phyloP scores from a whole-genome alignment of 2,888 invertebrate species.

The Dicyrtomina minuta region DNA sequence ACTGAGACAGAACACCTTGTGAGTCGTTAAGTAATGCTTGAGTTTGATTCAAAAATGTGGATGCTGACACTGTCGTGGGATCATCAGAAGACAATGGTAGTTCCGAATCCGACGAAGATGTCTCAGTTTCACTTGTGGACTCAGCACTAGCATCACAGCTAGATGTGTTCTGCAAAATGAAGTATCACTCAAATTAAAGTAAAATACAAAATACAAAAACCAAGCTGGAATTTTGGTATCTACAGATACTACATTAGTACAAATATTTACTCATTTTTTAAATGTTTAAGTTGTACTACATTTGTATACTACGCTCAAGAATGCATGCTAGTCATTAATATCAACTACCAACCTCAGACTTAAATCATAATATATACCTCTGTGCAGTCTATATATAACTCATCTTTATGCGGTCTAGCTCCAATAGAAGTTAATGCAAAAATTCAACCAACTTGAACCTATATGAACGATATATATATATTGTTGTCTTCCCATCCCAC shows the following conservation, averaged over 20 bases:
- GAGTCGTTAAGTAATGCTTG: slow-evolving; percentile 40
- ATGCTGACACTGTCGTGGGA: slow-evolving; percentile 49
- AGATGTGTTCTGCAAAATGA: slow-evolving; percentile 46
- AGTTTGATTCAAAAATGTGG: slow-evolving; percentile 50
- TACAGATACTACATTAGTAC: background rate
- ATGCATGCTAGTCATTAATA: background rate
- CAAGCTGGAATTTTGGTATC: background rate
- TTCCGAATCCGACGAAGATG: slow-evolving; percentile 43
- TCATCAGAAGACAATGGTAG: slow-evolving; percentile 50
- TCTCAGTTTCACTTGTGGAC: slow-evolving; percentile 50
- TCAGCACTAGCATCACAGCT: slow-evolving; percentile 54
- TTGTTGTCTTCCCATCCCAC: no score
- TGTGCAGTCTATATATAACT: background rate
- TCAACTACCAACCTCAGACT: no score
- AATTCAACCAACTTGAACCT: no score
- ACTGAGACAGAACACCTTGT: slow-evolving; percentile 33
- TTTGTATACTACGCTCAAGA: background rate
- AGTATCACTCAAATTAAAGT: background rate
- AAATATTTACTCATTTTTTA: background rate
- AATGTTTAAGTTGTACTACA: background rate
- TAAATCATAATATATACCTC: background rate
- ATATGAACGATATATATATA: no score
- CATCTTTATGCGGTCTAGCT: background rate
- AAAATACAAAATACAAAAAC: slow-evolving; percentile 4
- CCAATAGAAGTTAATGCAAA: no score